A percentile compares a stretch with the other conserved stretches of the same genome.
Conservation (phyloP, 2,113 vertebrate species). For the Labrus mixtus region DNA sequence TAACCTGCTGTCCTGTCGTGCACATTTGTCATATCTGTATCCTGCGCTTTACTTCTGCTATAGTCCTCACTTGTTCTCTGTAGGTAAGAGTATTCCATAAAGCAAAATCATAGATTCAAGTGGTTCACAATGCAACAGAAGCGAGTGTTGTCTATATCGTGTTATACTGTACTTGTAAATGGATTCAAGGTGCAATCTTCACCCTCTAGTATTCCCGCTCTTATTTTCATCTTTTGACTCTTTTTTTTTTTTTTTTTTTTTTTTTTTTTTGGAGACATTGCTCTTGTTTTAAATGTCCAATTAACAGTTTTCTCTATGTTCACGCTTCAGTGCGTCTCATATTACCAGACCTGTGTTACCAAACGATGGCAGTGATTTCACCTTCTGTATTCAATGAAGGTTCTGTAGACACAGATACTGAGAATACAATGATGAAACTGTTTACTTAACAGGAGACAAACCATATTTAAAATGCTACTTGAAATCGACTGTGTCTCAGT, state of each 20-base stretch:
- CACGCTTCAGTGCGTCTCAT: slow-evolving; percentile 9
- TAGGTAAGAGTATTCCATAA: slow-evolving; percentile 69
- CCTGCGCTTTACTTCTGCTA: slow-evolving; percentile 56
- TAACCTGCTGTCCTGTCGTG: slow-evolving; percentile 62
- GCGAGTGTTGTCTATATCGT: slow-evolving; percentile 33
- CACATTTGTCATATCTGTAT: slow-evolving; percentile 62
- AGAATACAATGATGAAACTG: not conserved
- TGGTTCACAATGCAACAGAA: slow-evolving; percentile 38
- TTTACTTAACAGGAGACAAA: not conserved
- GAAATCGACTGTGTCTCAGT: not conserved
- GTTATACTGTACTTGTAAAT: slow-evolving; percentile 38
- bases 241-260: slow-evolving; percentile 15
- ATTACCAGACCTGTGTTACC: slow-evolving; percentile 22
- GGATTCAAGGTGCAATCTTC: slow-evolving; percentile 28
- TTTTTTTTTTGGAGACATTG: not conserved
- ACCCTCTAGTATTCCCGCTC: slow-evolving; percentile 15
- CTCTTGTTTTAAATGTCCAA: not conserved
- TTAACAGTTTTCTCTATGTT: slow-evolving; percentile 1
- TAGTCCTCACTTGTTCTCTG: slow-evolving; percentile 61
- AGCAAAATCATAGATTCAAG: slow-evolving; percentile 57
- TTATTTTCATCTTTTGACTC: slow-evolving; percentile 24
- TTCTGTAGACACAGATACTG: slow-evolving; percentile 36
- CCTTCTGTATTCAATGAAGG: slow-evolving; percentile 21
- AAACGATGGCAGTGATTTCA: slow-evolving; percentile 17
- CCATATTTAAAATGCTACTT: slow-evolving; percentile 8